Base-by-base conservation (phyloP, 2,797 vertebrate genomes). In the Dromococcyx pavoninus region DNA sequence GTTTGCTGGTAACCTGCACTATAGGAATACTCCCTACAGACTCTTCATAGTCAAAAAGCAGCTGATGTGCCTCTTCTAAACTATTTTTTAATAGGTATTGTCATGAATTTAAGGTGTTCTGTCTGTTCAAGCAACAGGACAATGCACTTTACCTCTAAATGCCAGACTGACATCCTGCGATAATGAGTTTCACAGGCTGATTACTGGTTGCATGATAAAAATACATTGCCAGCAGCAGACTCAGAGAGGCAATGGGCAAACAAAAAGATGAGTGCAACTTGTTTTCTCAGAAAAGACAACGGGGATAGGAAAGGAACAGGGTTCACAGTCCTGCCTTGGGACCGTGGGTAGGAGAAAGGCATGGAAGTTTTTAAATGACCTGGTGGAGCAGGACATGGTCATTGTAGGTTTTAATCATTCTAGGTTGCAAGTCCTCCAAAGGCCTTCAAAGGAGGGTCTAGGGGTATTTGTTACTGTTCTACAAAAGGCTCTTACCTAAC, bases 161-260 rank as follows among this genome's bases (percentile, higher is more conserved):
- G 48, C 2, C 3, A 76, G 67, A 28, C 64, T 92, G 67, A 17
- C n/a, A 25, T 61, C 75, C 56, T 41, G 21, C 32, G 24, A 50
- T 10, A 86, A 57, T 30, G 50, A 87, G 32, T 71, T 79, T 70
- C 81, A 33, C 53, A 37, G 71, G 27, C 64, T 71, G 21, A 76
- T 89, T 77, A 86, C 66, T 72, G 86, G 87, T 92, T 89, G 64
- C 87, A 60, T 64, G 53, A 60, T 24, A 80, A 92, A 92, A 92
- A 73, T 22, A 66, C 3, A 2, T n/a, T 76, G 64, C 19, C 28
- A 56, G 67, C 48, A 73, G 67, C 41, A 87, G 75, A 76, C 60
- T 89, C 30, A 25, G 33, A 81, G 27, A 94, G 33, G 24, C 23
- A 62, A 57, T 4, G 5, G 28, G 24, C 4, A 39, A 75, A 46